Conservation (phyloP, 1,140 invertebrate species). For the Tetraneura akinire region DNA sequence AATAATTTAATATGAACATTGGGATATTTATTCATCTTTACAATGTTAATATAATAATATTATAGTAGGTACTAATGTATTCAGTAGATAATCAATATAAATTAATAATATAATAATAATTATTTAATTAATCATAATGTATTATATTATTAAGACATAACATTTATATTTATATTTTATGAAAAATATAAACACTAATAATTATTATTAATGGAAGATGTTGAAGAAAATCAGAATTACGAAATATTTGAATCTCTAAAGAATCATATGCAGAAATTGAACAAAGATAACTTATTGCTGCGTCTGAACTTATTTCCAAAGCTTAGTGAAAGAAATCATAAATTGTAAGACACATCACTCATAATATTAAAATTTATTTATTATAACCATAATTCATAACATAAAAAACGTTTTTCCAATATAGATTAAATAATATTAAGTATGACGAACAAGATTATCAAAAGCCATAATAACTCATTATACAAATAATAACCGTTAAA, state of each 20-base stretch:
- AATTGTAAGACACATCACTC: not conserved
- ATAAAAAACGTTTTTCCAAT: not conserved
- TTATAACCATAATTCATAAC: not conserved
- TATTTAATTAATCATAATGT: not conserved
- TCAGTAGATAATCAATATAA: too few species aligned
- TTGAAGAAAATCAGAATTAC: not conserved
- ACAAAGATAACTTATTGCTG: conserved; percentile 13
- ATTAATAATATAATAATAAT: too few species aligned
- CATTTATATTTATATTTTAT: too few species aligned
- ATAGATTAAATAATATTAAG: not conserved
- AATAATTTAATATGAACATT: too few species aligned
- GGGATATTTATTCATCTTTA: too few species aligned
- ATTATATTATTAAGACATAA: too few species aligned
- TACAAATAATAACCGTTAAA: not conserved
- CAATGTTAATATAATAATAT: too few species aligned
- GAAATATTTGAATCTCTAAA: conserved; percentile 5
- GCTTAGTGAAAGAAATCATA: not conserved
- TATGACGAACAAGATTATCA: not conserved
- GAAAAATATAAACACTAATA: too few species aligned
- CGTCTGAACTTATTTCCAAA: conserved; percentile 38
- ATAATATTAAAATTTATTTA: not conserved
- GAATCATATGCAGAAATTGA: not conserved
- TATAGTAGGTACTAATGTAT: too few species aligned
- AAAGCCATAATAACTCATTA: conserved; percentile 11
- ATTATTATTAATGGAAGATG: not conserved